Base-by-base conservation (phyloP, 2,888 invertebrate genomes). In the Andrena trimmerana region DNA sequence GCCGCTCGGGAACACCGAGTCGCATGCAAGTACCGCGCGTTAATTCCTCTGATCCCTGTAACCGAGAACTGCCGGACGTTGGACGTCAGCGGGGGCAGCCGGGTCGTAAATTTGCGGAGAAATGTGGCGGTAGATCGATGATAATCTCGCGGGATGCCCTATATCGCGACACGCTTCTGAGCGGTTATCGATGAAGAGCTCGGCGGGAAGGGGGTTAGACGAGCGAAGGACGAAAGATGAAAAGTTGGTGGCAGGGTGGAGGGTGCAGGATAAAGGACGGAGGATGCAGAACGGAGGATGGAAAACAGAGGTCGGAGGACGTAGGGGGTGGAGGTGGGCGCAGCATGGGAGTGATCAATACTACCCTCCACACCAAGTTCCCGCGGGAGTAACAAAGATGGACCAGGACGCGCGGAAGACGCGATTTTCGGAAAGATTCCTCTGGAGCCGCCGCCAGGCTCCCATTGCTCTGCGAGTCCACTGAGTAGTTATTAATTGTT, bases 321-420 rank as follows among this genome's bases (percentile, higher is more conserved):
- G 81, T 78, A 70, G 81, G 74, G 84, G 87, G 87, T 83, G 86
- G 89, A 89, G 89, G 90, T 91, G 92, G 92, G 90, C 88, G 91
- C 89, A 91, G 90, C 91, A 90, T 92, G 91, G 91, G 90, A 90
- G 91, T 93, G 93, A 93, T 93, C 93, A 93, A 93, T 93, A 93
- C 93, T 93, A 91, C 90, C 57, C 90, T 89, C 91, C 90, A 91
- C 89, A 88, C 90, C 86, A 86, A 87, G 89, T 89, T 90, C 89
- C 91, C 90, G 81, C 88, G 87, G 84, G 90, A 91, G 90, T 89
- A 91, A 91, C 91, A 88, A 90, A 91, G 93, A 91, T 84, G 87
- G 87, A 89, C 69, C 66, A 71, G 85, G 88, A 86, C 82, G 85
- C 72, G 79, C 73, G 80, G 75, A 79, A 83, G 81, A 81, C 82